Base-by-base conservation (phyloP, 1,140 invertebrate species). In the Rhyacophila brunnea region DNA sequence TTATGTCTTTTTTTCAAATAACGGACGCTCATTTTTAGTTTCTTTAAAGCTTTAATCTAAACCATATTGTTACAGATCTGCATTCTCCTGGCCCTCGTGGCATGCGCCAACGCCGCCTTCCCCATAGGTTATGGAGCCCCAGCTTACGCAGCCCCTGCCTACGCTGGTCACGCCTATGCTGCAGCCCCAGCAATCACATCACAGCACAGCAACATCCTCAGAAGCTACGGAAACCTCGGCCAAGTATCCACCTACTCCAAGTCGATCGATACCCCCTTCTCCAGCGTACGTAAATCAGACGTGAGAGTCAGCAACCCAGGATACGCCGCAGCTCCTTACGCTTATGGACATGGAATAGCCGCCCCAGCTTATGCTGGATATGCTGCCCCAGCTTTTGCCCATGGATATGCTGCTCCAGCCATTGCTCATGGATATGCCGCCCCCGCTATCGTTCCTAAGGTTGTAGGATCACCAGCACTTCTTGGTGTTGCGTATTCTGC, bases 221-320 rank as follows among this genome's bases (percentile, higher is more conserved):
- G 85, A 17, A 83, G 80, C 56, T 78, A 76, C 0, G 85, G 82
- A 51, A 87, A 87, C 67, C 70, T 87, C 23, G 83, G 82, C 13
- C 77, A 79, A 68, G 75, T 87, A 18, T 84, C 85, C 1, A 83
- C 82, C n/a, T 83, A 84, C 62, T 78, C 78, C 0, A 87, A 85
- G 63, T 79, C 81, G 23, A 79, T 87, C 42, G 81, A 85, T 60
- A 87, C 85, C 1, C 84, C 86, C 4, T 88, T 82, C 75, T 86
- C 85, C 13, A 86, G 82, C 67, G 82, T 83, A 19, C 80, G 82
- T 63, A 84, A 84, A 64, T 71, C 81, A 13, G 83, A 86, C 60
- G 76, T 85, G 6, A 76, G 84, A 18, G 80, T 86, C 2, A 85
- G 79, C 70, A 86, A 85, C 69, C 83, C 84, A 11, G 82, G 80